Evolutionary conservation across 2,797 vertebrate genomes (phyloP).

Genomic region (Apodemus agrarius): DNA sequence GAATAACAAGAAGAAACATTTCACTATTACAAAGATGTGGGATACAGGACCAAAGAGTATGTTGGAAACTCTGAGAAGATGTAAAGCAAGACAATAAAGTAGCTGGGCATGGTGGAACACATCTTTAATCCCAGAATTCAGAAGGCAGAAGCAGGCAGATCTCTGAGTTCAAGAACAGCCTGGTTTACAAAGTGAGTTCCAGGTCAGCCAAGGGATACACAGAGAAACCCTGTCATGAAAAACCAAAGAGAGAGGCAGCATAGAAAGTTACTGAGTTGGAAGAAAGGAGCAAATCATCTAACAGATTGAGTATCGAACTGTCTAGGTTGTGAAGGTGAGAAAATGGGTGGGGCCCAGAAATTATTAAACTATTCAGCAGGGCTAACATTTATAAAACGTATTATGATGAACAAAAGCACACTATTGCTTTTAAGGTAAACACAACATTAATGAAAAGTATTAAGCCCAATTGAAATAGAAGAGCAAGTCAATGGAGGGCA

Average conservation of each 20-base stretch:
- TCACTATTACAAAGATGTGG: background rate
- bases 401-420: background rate
- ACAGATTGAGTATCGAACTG: background rate
- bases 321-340: background rate
- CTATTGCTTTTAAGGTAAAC: background rate
- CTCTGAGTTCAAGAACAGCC: background rate
- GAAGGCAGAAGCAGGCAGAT: background rate
- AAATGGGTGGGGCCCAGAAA: background rate
- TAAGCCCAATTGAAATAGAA: background rate
- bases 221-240: background rate
- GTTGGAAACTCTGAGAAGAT: background rate
- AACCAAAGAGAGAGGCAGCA: background rate
- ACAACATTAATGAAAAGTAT: background rate
- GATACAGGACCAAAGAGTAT: background rate
- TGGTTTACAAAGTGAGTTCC: background rate
- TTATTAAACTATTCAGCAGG: background rate
- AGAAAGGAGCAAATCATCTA: background rate
- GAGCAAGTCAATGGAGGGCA: background rate
- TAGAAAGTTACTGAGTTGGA: background rate
- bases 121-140: background rate
- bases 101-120: background rate
- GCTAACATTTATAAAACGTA: background rate
- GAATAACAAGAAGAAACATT: background rate
- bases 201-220: background rate
- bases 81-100: background rate